Percentiles rank a stretch among this genome's conserved stretches.
Evolutionary conservation across 1,140 invertebrate species (phyloP).

Genomic region (Apis mellifera): Amel_HAv3.1 CM009940.2:11732501-11733000

Average conservation of each 20-base stretch:
- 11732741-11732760: constrained; percentile 23
- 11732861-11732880: constrained; percentile 47
- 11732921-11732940: not conserved
- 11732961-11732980: too few species aligned
- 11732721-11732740: not conserved
- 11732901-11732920: not conserved
- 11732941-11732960: not conserved
- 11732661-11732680: not conserved
- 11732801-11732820: constrained; percentile 23
- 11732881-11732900: constrained; percentile 21
- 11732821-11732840: constrained; percentile 26
- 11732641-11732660: not conserved
- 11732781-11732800: constrained; percentile 35
- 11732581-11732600: not conserved
- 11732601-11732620: constrained; percentile 61
- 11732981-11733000: too few species aligned
- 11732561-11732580: not conserved
- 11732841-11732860: constrained; percentile 38
- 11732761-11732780: constrained; percentile 27
- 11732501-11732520: constrained; percentile 29
- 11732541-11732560: not conserved
- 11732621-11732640: constrained; percentile 22
- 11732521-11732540: not conserved
- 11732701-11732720: not conserved
- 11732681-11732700: too few species aligned